These are phyloP conservation scores for Oreochromis mossambicus DNA, from an alignment of 2,797 vertebrate genomes.

Conservation along the genomic window DNA sequence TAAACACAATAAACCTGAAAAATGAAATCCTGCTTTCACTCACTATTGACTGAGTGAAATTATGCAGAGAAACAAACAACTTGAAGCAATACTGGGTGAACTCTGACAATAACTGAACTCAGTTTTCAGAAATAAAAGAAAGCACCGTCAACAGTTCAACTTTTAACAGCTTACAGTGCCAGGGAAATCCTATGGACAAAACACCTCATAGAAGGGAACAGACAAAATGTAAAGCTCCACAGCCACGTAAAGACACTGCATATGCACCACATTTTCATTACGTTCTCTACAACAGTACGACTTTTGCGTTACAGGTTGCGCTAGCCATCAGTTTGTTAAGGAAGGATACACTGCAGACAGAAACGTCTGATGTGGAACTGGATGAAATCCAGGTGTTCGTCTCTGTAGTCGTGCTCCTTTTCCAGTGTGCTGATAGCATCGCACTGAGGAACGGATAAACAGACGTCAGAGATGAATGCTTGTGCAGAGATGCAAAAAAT, in stretches of 20 bases:
- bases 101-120: background rate
- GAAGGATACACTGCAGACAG: constrained; percentile 99
- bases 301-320: background rate
- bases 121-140: constrained; percentile 16
- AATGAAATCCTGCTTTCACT: background rate
- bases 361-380: constrained; percentile 94
- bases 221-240: background rate
- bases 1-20: background rate
- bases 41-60: background rate
- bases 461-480: background rate
- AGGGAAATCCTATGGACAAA: background rate
- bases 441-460: constrained; percentile 76
- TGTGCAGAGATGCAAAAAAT: background rate
- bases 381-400: constrained; percentile 98
- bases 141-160: background rate
- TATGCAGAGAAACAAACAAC: background rate
- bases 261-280: background rate
- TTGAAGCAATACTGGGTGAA: background rate
- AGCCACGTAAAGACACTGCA: background rate
- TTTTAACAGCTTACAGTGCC: background rate
- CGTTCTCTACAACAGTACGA: background rate
- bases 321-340: background rate
- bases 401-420: constrained; percentile 98
- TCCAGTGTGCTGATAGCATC: constrained; percentile 95
- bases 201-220: background rate